Conservation (phyloP, 2,113 vertebrate species). For the Chamaetylas fuelleborni region DNA sequence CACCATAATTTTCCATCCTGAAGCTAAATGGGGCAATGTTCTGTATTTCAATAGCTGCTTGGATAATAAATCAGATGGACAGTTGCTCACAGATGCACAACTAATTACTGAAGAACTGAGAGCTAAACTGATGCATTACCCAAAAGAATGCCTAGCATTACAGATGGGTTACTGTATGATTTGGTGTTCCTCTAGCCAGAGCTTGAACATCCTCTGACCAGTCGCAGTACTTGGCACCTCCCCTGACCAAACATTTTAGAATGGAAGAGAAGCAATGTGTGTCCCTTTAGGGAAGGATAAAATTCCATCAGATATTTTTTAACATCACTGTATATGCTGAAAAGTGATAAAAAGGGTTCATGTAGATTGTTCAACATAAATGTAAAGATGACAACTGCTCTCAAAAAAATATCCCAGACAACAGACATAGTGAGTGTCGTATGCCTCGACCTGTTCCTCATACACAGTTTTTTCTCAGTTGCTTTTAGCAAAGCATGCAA, state of each 20-base stretch:
- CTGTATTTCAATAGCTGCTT: not conserved
- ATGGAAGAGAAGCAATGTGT: not conserved
- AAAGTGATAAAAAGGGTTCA: not conserved
- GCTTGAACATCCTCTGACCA: not conserved
- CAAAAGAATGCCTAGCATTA: slow-evolving; percentile 13
- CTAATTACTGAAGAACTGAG: slow-evolving; percentile 29
- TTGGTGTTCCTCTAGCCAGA: not conserved
- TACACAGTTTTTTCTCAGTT: not conserved
- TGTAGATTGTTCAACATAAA: not conserved
- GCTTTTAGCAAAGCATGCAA: not conserved
- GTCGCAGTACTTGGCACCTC: not conserved
- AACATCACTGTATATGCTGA: not conserved
- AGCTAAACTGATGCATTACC: not conserved
- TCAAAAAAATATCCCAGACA: not conserved
- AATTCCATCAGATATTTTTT: not conserved
- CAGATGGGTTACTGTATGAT: not conserved
- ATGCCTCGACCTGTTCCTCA: not conserved
- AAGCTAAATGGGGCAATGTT: slow-evolving; percentile 9
- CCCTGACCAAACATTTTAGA: not conserved
- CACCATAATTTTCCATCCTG: slow-evolving; percentile 1
- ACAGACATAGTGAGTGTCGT: not conserved
- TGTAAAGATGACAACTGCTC: not conserved
- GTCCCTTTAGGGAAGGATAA: not conserved
- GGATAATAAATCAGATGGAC: slow-evolving; percentile 41
- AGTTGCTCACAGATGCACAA: slow-evolving; percentile 46